Conservation (phyloP, 1,140 invertebrate genomes). For the Saccostrea glomerata region DNA sequence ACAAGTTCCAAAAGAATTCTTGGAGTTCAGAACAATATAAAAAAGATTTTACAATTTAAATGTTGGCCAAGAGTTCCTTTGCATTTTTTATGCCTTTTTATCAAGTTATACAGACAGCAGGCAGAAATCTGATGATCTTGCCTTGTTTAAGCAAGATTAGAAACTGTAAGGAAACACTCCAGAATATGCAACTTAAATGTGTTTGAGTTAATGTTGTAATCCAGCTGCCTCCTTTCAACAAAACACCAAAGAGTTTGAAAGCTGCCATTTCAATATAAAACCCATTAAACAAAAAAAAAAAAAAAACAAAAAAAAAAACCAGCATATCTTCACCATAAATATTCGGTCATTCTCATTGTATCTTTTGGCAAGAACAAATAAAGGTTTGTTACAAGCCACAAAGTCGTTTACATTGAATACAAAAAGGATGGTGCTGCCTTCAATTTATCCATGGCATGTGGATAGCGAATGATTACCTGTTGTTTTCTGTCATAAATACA, state of each 20-base stretch:
- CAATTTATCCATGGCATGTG: conserved; percentile 51
- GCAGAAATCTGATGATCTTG: conserved; percentile 60
- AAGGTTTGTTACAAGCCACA: conserved; percentile 57
- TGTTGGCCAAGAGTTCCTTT: conserved; percentile 51
- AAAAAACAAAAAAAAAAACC: not conserved
- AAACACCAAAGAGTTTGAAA: conserved; percentile 18
- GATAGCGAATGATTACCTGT: not conserved
- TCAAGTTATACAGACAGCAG: not conserved
- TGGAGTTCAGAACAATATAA: not conserved
- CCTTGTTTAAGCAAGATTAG: conserved; percentile 51
- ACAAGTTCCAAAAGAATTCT: not conserved
- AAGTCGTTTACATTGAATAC: conserved; percentile 53
- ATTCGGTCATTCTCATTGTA: conserved; percentile 63
- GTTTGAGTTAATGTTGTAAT: conserved; percentile 38
- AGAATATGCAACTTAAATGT: conserved; percentile 35
- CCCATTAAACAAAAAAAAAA: conserved; percentile 50
- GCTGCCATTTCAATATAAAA: conserved; percentile 48
- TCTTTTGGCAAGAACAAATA: conserved; percentile 62
- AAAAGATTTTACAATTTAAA: conserved; percentile 48
- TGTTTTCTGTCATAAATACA: not conserved
- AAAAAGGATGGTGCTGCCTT: conserved; percentile 13
- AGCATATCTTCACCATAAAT: conserved; percentile 33
- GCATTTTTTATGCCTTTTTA: not conserved
- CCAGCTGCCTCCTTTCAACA: conserved; percentile 10
- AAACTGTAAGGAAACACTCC: conserved; percentile 58